These are phyloP conservation scores for Sylvilagus bachmani DNA, from an alignment of 2,113 vertebrate species.

Conservation along the genomic window DNA sequence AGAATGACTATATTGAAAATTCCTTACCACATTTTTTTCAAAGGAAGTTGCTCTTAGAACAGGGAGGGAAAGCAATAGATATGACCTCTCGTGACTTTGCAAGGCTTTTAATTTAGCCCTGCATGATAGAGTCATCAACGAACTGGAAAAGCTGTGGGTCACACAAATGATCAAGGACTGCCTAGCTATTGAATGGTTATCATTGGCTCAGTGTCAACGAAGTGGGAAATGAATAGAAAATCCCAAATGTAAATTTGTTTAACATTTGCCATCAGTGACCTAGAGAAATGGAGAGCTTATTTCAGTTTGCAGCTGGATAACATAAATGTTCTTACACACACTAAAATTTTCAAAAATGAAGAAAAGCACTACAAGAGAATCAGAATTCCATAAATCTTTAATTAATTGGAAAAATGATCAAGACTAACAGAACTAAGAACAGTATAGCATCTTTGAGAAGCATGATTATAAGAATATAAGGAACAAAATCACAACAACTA, in stretches of 20 bases:
- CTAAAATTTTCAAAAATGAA: constrained; percentile 71
- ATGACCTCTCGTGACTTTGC: not conserved
- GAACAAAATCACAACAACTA: constrained; percentile 29
- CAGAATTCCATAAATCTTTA: constrained; percentile 42
- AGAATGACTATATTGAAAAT: not conserved
- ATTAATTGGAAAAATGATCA: constrained; percentile 32
- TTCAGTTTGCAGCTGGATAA: constrained; percentile 77
- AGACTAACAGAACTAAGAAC: constrained; percentile 23
- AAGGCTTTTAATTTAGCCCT: not conserved
- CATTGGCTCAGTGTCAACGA: constrained; percentile 66
- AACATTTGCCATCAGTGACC: constrained; percentile 78
- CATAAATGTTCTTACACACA: constrained; percentile 57
- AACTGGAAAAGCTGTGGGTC: constrained; percentile 47
- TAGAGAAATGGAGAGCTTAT: constrained; percentile 75
- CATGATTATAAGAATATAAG: not conserved
- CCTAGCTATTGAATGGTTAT: constrained; percentile 56
- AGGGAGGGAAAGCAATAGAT: not conserved
- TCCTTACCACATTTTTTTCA: not conserved
- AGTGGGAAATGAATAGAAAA: constrained; percentile 79
- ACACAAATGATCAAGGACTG: constrained; percentile 9
- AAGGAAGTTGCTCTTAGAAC: not conserved
- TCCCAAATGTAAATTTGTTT: constrained; percentile 83
- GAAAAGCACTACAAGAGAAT: not conserved
- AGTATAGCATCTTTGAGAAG: not conserved
- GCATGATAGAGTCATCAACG: constrained; percentile 63